phyloP scores from a whole-genome alignment of 2,113 vertebrate genomes.

The Menidia beryllina region DNA sequence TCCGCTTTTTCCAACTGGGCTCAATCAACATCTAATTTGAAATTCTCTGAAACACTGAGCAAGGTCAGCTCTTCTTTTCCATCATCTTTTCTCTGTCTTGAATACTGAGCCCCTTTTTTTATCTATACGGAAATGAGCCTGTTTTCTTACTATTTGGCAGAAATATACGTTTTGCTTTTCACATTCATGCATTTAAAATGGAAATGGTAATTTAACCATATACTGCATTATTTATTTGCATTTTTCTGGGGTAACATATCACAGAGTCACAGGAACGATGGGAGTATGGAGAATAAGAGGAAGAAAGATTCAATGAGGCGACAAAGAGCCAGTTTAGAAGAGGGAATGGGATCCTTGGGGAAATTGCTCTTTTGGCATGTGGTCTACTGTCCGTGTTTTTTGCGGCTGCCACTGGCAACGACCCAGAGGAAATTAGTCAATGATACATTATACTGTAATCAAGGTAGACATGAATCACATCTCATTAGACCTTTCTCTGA shows the following conservation, averaged over 20 bases:
- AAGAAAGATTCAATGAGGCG: constrained; percentile 25
- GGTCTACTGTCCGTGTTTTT: constrained; percentile 52
- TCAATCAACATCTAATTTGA: constrained; percentile 46
- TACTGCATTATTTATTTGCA: constrained; percentile 64
- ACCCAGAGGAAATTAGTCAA: constrained; percentile 33
- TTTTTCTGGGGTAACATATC: constrained; percentile 61
- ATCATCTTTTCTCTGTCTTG: constrained; percentile 12
- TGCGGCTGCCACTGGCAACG: constrained; percentile 47
- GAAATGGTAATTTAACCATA: constrained; percentile 66
- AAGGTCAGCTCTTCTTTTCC: constrained; percentile 11
- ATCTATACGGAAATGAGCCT: constrained; percentile 39
- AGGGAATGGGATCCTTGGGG: constrained; percentile 26
- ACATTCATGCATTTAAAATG: constrained; percentile 61
- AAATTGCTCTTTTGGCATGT: constrained; percentile 40
- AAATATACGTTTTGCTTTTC: constrained; percentile 57
- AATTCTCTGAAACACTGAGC: constrained; percentile 13
- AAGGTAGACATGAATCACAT: constrained; percentile 40
- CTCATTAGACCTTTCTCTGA: constrained; percentile 37
- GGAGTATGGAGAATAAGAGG: constrained; percentile 22
- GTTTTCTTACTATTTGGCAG: constrained; percentile 49
- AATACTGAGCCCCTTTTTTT: constrained; percentile 39
- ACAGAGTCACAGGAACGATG: constrained; percentile 36
- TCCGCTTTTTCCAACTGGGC: constrained; percentile 19
- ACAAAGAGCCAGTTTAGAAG: constrained; percentile 14
- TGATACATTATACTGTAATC: constrained; percentile 56